Evolutionary conservation across 2,113 vertebrate species (phyloP).

Genomic region (Xenopus tropicalis): UCB_Xtro_10.0 CM004443.2:10332501-10333000

Average conservation of each 20-base stretch:
- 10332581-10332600: too few relatives aligned
- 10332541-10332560: too few relatives aligned
- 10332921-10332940: too few relatives aligned
- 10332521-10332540: too few relatives aligned
- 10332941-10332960: too few relatives aligned
- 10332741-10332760: constrained; percentile 10
- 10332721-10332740: constrained; percentile 15
- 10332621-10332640: constrained; percentile 1
- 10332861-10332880: not conserved
- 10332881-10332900: not conserved
- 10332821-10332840: not conserved
- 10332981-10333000: too few relatives aligned
- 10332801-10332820: constrained; percentile 1
- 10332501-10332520: too few relatives aligned
- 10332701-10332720: constrained; percentile 5
- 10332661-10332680: not conserved
- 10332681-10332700: not conserved
- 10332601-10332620: not conserved
- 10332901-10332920: not conserved
- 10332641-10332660: constrained; percentile 18
- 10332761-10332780: constrained; percentile 21
- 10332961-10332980: too few relatives aligned
- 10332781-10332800: constrained; percentile 18
- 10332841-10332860: not conserved
- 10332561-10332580: too few relatives aligned